phyloP scores from a whole-genome alignment of 2,888 invertebrate species.

The Leptopilina myrica region DNA sequence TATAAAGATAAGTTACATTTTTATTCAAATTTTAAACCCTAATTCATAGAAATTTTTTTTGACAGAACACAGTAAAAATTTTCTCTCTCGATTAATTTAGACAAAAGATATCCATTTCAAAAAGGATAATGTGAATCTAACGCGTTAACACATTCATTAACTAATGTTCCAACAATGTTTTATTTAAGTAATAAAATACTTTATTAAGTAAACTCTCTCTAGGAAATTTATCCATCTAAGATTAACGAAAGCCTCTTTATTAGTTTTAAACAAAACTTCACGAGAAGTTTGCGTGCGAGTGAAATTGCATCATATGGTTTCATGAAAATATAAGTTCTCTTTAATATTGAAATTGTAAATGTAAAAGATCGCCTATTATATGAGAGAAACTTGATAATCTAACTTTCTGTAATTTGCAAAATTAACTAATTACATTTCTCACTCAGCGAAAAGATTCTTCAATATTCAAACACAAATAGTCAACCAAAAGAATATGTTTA shows the following conservation, averaged over 20 bases:
- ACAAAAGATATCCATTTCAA: not conserved
- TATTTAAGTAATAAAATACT: not conserved
- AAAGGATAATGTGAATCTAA: not conserved
- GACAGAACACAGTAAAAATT: too few species aligned
- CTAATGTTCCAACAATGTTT: not conserved
- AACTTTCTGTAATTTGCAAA: too few species aligned
- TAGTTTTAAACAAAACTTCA: not conserved
- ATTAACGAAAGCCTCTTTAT: not conserved
- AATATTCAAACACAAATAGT: too few species aligned
- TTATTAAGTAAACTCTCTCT: not conserved
- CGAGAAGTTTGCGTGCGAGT: not conserved
- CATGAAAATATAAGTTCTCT: not conserved
- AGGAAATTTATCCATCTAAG: not conserved
- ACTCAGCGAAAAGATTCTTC: too few species aligned
- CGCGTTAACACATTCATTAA: not conserved
- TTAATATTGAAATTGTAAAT: not conserved
- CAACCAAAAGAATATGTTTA: too few species aligned
- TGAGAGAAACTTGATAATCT: too few species aligned
- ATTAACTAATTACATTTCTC: too few species aligned
- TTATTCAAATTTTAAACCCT: too few species aligned
- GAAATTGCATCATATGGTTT: constrained; percentile 1
- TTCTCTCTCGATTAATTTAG: too few species aligned
- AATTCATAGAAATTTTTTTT: too few species aligned
- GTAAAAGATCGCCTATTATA: too few species aligned
- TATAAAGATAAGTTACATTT: too few species aligned